These are phyloP conservation scores for Atethmia centrago DNA, from an alignment of 2,888 invertebrate genomes.

Conservation along the genomic window DNA sequence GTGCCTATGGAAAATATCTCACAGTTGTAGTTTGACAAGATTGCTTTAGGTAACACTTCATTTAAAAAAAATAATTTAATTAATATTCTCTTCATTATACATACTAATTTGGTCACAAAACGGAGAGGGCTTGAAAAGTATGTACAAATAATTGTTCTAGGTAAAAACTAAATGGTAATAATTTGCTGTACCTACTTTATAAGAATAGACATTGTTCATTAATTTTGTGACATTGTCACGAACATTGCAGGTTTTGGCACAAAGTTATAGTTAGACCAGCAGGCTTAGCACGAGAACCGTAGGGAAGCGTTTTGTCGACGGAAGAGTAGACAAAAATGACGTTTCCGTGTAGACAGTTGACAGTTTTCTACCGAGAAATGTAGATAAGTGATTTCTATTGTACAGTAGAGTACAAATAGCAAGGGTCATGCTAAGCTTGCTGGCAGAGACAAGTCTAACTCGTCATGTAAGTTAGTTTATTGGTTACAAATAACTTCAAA, in stretches of 20 bases:
- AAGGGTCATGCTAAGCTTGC: no score
- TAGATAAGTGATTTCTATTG: no score
- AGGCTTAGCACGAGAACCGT: no score
- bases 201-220: conserved; percentile 38
- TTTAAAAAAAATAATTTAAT: conserved; percentile 8
- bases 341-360: no score
- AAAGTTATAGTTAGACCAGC: conserved; percentile 29
- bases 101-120: conserved; percentile 58
- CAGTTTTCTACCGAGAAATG: no score
- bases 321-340: no score
- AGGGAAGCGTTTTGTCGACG: no score
- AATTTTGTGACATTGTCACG: conserved; percentile 36
- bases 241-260: conserved; percentile 49
- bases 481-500: conserved; percentile 53
- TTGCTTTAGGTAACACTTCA: conserved; percentile 35
- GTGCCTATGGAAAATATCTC: conserved; percentile 60
- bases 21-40: conserved; percentile 29
- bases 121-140: conserved; percentile 36
- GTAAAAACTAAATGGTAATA: conserved; percentile 41
- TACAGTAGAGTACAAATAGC: no score
- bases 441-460: conserved; percentile 31
- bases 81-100: conserved; percentile 26
- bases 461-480: conserved; percentile 19
- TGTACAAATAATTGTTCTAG: conserved; percentile 17
- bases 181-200: conserved; percentile 31